A percentile compares a stretch with the other conserved stretches of the same genome.
Conservation (phyloP, 2,113 vertebrate species). For the Oncorhynchus clarkii region DNA sequence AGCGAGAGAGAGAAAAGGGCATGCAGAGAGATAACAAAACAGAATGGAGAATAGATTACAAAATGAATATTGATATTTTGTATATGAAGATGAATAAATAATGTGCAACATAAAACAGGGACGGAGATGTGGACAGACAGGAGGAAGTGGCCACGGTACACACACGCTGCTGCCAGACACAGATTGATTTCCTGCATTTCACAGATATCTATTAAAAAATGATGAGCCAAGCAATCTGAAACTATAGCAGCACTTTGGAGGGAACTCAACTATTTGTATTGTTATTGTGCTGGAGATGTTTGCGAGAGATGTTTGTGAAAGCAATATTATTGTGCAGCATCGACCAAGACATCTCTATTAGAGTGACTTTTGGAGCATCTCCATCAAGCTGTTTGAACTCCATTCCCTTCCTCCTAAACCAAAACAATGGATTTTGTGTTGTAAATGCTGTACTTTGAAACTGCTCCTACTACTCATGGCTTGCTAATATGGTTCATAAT, state of each 20-base stretch:
- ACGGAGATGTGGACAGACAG: constrained; percentile 15
- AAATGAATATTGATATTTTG: constrained; percentile 53
- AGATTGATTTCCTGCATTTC: constrained; percentile 53
- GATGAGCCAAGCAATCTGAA: constrained; percentile 42
- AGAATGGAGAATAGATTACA: constrained; percentile 38
- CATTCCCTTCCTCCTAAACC: too few relatives aligned
- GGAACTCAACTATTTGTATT: constrained; percentile 27
- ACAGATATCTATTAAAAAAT: constrained; percentile 60
- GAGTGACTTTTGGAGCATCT: constrained; percentile 10
- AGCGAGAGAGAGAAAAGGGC: not conserved
- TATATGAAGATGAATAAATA: constrained; percentile 62
- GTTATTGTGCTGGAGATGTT: constrained; percentile 20
- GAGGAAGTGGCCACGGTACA: constrained; percentile 37
- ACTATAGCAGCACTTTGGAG: constrained; percentile 38
- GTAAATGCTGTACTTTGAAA: too few relatives aligned
- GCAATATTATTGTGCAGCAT: not conserved
- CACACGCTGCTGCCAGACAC: constrained; percentile 46
- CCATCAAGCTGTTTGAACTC: not conserved
- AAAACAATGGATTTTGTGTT: too few relatives aligned
- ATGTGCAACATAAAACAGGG: constrained; percentile 42
- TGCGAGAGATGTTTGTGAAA: constrained; percentile 23
- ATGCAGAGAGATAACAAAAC: not conserved
- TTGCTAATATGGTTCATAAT: too few relatives aligned
- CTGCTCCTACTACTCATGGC: too few relatives aligned
- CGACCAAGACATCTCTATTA: constrained; percentile 2